Evolutionary conservation across 2,888 invertebrate species (phyloP), one percentile per base, ranked within the genome.

Genomic region (Asteroscopus sphinx): DNA sequence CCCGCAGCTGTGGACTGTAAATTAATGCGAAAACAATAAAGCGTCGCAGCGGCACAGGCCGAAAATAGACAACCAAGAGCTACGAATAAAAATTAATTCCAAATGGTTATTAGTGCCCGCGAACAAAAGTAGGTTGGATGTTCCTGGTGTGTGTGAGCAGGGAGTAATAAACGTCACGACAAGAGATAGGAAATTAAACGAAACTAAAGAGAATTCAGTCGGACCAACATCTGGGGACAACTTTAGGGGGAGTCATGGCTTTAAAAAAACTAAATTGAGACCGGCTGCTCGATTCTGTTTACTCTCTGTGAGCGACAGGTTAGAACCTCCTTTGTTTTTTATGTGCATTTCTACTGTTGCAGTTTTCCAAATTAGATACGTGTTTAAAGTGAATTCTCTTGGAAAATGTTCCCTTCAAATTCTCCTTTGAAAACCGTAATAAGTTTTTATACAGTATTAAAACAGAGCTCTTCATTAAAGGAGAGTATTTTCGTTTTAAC

Each of bases 1-100:
- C 86, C 87, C 88, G 86, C 93, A 92, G 93, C 93, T 91, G 91
- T 83, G 87, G 90, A 90, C 90, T 91, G 89, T 88, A 89, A 92
- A 93, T 93, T 91, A 92, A 93, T 93, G 89, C 84, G 93, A 93
- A 93, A 90, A 93, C 91, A 94, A 94, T 93, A 92, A 93, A 90
- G 87, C 84, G 80, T 81, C 80, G 77, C 76, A 77, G 73, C 76
- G 79, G 76, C 73, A 73, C 83, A 55, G 76, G 81, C 88, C 88
- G 77, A 92, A 93, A 90, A 92, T 86, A 90, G 90, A 89, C 82
- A 83, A 76, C 79, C 78, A 85, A 76, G 83, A 86, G 81, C 73
- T 79, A 81, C 77, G 83, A 85, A 86, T 85, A 88, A 88, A 91
- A 92, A 90, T 87, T 90, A 89, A 90, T 90, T 89, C 83, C 83